Evolutionary conservation across 2,113 vertebrate species (phyloP).

Genomic region (Chaenocephalus aceratus): DNA sequence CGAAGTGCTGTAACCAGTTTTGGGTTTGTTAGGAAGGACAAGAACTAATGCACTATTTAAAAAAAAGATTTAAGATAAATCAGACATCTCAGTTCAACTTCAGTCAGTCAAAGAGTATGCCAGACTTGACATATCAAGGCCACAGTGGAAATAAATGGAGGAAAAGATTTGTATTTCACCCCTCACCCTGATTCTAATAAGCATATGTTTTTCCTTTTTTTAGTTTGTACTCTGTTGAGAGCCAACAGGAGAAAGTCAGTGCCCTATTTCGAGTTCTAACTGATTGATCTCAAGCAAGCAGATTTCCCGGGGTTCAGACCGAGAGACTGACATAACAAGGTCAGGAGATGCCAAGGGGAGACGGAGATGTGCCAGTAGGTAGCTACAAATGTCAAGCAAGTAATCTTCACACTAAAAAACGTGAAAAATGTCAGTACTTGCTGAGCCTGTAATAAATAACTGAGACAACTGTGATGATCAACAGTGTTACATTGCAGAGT

Average conservation of each 20-base stretch:
- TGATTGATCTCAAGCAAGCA: slow-evolving; percentile 62
- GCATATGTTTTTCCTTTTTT: slow-evolving; percentile 21
- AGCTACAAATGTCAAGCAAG: slow-evolving; percentile 43
- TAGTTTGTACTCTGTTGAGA: slow-evolving; percentile 15
- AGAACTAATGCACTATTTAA: too few species aligned
- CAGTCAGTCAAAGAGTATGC: background rate
- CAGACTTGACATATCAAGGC: slow-evolving; percentile 19
- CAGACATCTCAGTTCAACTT: background rate
- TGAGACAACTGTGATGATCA: background rate
- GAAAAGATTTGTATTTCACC: slow-evolving; percentile 11
- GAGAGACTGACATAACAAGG: slow-evolving; percentile 74
- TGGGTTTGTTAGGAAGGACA: too few species aligned
- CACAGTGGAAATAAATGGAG: background rate
- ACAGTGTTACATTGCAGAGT: background rate
- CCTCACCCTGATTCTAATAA: slow-evolving; percentile 26
- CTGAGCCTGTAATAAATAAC: background rate
- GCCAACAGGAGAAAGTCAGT: slow-evolving; percentile 22
- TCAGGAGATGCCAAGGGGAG: slow-evolving; percentile 68
- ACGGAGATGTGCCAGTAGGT: slow-evolving; percentile 55
- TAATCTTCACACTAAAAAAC: slow-evolving; percentile 27
- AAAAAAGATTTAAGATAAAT: background rate
- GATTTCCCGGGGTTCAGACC: slow-evolving; percentile 49
- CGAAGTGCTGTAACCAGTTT: background rate
- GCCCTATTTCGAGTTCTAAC: slow-evolving; percentile 61
- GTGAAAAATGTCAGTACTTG: slow-evolving; percentile 8